Evolutionary conservation across 2,888 invertebrate genomes (phyloP).

Genomic region (Apotomis betuletana): DNA sequence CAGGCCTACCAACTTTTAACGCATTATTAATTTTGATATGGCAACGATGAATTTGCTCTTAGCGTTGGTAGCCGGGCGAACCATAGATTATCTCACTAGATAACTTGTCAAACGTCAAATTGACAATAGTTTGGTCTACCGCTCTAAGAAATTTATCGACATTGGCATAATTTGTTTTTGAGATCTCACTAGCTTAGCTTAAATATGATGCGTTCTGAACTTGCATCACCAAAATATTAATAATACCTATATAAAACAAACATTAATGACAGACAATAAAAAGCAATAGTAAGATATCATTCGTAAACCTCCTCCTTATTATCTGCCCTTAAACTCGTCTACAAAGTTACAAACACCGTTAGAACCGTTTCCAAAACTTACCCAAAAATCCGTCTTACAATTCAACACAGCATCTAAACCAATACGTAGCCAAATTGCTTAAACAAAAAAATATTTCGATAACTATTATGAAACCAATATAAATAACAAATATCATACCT

Average conservation of each 20-base stretch:
- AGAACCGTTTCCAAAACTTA: constrained; percentile 22
- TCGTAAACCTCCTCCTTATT: neutral
- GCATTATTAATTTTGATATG: constrained; percentile 15
- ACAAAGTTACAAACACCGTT: constrained; percentile 18
- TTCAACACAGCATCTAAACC: neutral
- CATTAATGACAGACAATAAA: neutral
- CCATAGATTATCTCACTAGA: constrained; percentile 44
- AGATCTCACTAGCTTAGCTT: constrained; percentile 43
- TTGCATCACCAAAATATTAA: constrained; percentile 7
- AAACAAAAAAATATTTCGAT: neutral
- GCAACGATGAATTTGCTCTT: constrained; percentile 25
- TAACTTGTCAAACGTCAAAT: constrained; percentile 42
- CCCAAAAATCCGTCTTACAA: neutral
- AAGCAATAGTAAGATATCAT: constrained; percentile 1
- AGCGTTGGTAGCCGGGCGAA: constrained; percentile 32
- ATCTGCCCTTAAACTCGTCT: constrained; percentile 13
- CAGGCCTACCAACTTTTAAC: constrained; percentile 29
- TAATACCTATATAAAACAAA: no score
- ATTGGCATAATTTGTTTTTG: constrained; percentile 53
- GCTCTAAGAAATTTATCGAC: constrained; percentile 54
- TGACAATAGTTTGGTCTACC: constrained; percentile 62
- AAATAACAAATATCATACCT: no score
- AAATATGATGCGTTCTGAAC: constrained; percentile 46
- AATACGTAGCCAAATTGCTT: neutral
- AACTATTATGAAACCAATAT: neutral